Evolutionary conservation across 2,797 vertebrate species (phyloP).

Genomic region (Champsocephalus gunnari): DNA sequence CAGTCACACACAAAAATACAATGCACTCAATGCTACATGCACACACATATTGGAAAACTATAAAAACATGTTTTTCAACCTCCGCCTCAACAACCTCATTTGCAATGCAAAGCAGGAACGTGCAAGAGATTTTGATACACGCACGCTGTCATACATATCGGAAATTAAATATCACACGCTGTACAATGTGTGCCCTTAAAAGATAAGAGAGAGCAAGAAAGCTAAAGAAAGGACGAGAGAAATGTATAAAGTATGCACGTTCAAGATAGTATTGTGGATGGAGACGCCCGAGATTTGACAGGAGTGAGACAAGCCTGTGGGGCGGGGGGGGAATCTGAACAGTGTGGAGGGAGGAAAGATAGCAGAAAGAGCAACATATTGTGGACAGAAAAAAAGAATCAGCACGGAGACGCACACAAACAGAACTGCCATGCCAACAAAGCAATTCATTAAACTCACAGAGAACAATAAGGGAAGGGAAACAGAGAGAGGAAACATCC

Average conservation of each 20-base stretch:
- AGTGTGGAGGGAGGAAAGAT: constrained; percentile 17
- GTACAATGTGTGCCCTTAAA: constrained; percentile 50
- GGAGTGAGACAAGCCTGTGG: constrained; percentile 30
- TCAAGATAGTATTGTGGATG: constrained; percentile 63
- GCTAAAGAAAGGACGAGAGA: constrained; percentile 49
- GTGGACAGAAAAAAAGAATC: constrained; percentile 26
- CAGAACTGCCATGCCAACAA: constrained; percentile 47
- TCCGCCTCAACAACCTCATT: constrained; percentile 40
- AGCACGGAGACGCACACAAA: constrained; percentile 40
- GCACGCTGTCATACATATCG: constrained; percentile 61
- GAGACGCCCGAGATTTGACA: constrained; percentile 46
- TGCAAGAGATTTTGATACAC: constrained; percentile 27
- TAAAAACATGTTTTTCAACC: constrained; percentile 30
- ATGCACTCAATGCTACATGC: background rate
- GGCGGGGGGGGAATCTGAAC: background rate
- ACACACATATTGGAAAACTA: constrained; percentile 18
- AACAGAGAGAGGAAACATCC: constrained; percentile 13
- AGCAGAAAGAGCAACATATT: constrained; percentile 29
- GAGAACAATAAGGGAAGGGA: background rate
- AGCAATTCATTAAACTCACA: constrained; percentile 48
- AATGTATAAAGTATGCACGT: constrained; percentile 54
- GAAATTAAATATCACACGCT: constrained; percentile 68
- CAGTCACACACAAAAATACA: constrained; percentile 17
- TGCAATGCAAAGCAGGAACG: constrained; percentile 48
- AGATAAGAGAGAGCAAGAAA: constrained; percentile 53